Evolutionary conservation across 2,888 invertebrate genomes (phyloP).

Genomic region (Ormyrus thymus): DNA sequence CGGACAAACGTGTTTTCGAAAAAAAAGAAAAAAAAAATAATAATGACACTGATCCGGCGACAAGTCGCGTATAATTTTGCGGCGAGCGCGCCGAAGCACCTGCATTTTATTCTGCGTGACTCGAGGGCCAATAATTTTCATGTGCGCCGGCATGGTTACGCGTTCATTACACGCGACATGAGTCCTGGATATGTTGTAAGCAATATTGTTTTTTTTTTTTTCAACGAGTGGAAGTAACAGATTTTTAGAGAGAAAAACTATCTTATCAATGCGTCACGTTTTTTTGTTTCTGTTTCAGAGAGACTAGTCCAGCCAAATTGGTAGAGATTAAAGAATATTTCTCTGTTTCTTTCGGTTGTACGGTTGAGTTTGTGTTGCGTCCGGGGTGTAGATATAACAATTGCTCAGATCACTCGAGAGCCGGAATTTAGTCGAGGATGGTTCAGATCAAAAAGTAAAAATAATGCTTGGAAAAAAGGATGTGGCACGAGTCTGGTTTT

Average conservation of each 20-base stretch:
- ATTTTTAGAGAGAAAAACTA: slow-evolving; percentile 48
- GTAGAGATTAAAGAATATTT: slow-evolving; percentile 63
- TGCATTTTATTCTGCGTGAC: no score
- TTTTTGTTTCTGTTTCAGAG: slow-evolving; percentile 75
- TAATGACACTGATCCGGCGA: not conserved
- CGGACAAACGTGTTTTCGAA: slow-evolving; percentile 49
- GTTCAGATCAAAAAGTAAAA: slow-evolving; percentile 51
- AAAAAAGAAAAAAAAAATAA: slow-evolving; percentile 52
- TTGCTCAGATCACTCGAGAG: slow-evolving; percentile 39
- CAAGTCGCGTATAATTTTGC: slow-evolving; percentile 27
- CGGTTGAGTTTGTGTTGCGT: slow-evolving; percentile 43
- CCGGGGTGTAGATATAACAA: slow-evolving; percentile 50
- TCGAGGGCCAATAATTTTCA: no score
- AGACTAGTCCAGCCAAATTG: slow-evolving; percentile 72
- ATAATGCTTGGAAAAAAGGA: slow-evolving; percentile 26
- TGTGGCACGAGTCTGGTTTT: slow-evolving; percentile 43
- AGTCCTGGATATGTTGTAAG: no score
- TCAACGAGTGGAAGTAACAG: slow-evolving; percentile 14
- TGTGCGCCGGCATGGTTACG: no score
- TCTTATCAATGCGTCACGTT: slow-evolving; percentile 68
- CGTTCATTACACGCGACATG: no score
- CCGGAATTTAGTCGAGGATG: slow-evolving; percentile 52
- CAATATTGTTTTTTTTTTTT: slow-evolving; percentile 29
- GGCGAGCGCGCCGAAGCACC: no score
- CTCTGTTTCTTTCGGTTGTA: slow-evolving; percentile 52